phyloP scores from a whole-genome alignment of 2,797 vertebrate genomes.

The Tenualosa thibaudeaui region DNA sequence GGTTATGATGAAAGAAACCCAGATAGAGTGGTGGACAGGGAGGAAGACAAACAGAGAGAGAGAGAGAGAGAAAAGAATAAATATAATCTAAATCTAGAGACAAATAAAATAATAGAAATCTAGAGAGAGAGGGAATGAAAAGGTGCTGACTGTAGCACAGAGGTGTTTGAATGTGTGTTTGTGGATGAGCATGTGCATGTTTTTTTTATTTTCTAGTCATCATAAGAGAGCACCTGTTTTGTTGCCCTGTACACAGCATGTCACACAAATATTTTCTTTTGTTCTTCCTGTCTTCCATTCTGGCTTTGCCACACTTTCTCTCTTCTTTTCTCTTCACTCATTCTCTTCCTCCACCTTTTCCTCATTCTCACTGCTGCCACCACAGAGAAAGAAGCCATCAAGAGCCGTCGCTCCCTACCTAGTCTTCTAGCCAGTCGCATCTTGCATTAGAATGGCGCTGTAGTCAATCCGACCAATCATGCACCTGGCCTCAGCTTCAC shows the following conservation, averaged over 20 bases:
- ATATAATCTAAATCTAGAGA: too few relatives aligned
- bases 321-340: constrained; percentile 53
- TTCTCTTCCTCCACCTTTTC: constrained; percentile 33
- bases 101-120: too few relatives aligned
- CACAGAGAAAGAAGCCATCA: constrained; percentile 76
- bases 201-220: not conserved
- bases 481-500: not conserved
- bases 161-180: too few relatives aligned
- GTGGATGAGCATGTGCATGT: not conserved
- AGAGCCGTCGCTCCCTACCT: constrained; percentile 64
- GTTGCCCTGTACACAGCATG: constrained; percentile 6
- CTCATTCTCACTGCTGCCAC: constrained; percentile 54
- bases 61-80: too few relatives aligned
- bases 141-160: too few relatives aligned
- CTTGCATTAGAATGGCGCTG: constrained; percentile 34
- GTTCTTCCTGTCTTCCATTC: not conserved
- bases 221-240: not conserved
- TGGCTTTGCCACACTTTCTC: constrained; percentile 37
- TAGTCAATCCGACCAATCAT: not conserved
- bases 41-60: too few relatives aligned
- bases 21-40: too few relatives aligned
- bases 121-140: too few relatives aligned
- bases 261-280: not conserved
- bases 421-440: constrained; percentile 51
- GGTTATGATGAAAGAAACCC: too few relatives aligned